Base-by-base conservation (phyloP, 2,888 invertebrate species). In the Drosophila multiciliata region DNA sequence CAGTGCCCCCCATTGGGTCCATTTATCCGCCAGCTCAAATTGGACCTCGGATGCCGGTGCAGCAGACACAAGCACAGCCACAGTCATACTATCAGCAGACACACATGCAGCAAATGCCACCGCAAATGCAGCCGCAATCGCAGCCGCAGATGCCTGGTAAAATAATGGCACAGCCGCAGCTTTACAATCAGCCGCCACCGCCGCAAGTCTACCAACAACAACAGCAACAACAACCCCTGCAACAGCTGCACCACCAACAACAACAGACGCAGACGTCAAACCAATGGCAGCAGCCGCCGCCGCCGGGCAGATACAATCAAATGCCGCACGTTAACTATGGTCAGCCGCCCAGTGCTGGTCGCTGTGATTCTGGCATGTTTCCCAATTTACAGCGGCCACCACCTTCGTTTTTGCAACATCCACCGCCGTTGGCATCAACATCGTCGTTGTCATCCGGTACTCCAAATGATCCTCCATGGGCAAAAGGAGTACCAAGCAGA, bases 181-280 rank as follows among this genome's bases (percentile, higher is more conserved):
- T 92, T 61, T 92, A 92, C 52, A 80, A 79, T 29, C 91, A 92
- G 55, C 91, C 92, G 6, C 91, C 91, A 2, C 75, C 75, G 23
- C 70, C 75, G 12, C 72, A 70, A 26, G 40, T 42, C 15, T 72
- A 70, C 33, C 57, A 63, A 32, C 70, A 63, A 29, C 55, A 66
- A 11, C 66, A 48, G 17, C 55, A 26, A 0, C 54, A 36, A 26
- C 66, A 45, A 23, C 26, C 88, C 7, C 83, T 86, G 42, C 90
- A 90, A 35, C 91, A 92, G 57, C 90, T 90, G 29, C 91, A 90
- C 2, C 91, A 66, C 3, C 73, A 59, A 0, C 71, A 66, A 49
- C 75, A 50, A 4, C 74, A 69, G 11, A 52, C 65, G 42, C 76
- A 52, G 40, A 60, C 45, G 52, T 64, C 45, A 35, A 64, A 73